Evolutionary conservation across 2,113 vertebrate species (phyloP), one percentile per base, ranked within the genome.

Genomic region (Haemorhous mexicanus): DNA sequence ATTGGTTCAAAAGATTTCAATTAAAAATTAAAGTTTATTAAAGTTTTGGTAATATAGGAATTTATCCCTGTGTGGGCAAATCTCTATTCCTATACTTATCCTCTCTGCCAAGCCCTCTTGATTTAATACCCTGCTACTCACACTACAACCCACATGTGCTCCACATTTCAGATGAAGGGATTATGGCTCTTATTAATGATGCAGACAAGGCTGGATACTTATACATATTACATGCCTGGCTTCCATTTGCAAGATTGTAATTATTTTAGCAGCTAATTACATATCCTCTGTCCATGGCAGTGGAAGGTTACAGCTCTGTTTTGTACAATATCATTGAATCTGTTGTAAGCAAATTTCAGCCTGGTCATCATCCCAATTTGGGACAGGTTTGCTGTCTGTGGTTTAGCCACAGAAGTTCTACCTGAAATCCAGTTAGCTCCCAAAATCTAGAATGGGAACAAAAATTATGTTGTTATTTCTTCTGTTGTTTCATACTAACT

Each of bases 181-280:
- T 83, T 95, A 87, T 84, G 80, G 58, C 76, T 84, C 11, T 93
- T 93, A 77, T 87, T 93, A 94, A 95, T 30, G 89, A 69, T 23
- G n/a, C 59, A 91, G 87, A 94, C 78, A 91, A 89, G 67, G 66
- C 44, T 77, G 62, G 62, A 41, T 83, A 87, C 44, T 67, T 28
- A 23, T 46, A 63, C 72, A 64, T 84, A 94, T 96, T 91, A 91
- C 69, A 74, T 53, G 75, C 72, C 59, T 72, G 84, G 64, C 43
- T 93, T 95, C 90, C 75, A 70, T 75, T 81, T 53, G 50, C 13
- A 89, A 82, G 59, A 75, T 8, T 84, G 33, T 39, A 93, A 93
- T 96, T 95, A 94, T 95, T 97, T 96, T 86, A 91, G 84, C 73
- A 91, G 46, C 22, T 93, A 87, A 94, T 94, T 96, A 59, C 50